Percentiles rank a stretch among this genome's conserved stretches.
These are phyloP conservation scores for Pipistrellus pygmaeus DNA, from an alignment of 2,797 vertebrate genomes.

Conservation along the genomic window DNA sequence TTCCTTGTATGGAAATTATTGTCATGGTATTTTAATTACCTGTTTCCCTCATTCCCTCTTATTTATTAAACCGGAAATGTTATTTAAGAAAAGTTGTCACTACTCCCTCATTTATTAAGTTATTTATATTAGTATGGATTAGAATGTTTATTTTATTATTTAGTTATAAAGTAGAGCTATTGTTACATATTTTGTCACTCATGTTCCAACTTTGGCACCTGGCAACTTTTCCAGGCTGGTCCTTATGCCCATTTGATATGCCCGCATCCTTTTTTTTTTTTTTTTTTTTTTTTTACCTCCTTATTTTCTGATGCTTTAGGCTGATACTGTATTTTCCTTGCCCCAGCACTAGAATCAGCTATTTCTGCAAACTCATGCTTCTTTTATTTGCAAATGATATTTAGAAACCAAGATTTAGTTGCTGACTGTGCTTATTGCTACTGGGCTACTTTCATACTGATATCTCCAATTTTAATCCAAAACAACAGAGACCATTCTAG, in stretches of 20 bases:
- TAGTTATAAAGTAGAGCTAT: neutral
- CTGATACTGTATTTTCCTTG: neutral
- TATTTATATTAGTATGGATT: slow-evolving; percentile 12
- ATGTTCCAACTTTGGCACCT: neutral
- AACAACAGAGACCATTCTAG: neutral
- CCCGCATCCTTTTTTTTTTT: neutral
- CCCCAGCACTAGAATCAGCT: neutral
- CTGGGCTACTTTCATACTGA: neutral
- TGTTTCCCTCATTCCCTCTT: neutral
- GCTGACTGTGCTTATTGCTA: neutral
- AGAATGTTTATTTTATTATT: slow-evolving; percentile 28
- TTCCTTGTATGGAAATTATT: neutral
- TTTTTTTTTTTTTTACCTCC: neutral
- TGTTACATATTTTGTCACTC: neutral
- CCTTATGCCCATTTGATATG: neutral
- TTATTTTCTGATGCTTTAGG: neutral
- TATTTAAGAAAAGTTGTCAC: slow-evolving; percentile 4
- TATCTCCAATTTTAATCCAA: neutral
- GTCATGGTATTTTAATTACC: neutral
- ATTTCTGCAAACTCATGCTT: neutral
- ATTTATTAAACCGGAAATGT: neutral
- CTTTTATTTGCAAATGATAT: neutral
- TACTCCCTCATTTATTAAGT: neutral
- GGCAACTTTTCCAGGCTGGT: neutral
- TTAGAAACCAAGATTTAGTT: slow-evolving; percentile 25